Conservation (phyloP, 2,113 vertebrate genomes). For the Calidris pugnax region DNA sequence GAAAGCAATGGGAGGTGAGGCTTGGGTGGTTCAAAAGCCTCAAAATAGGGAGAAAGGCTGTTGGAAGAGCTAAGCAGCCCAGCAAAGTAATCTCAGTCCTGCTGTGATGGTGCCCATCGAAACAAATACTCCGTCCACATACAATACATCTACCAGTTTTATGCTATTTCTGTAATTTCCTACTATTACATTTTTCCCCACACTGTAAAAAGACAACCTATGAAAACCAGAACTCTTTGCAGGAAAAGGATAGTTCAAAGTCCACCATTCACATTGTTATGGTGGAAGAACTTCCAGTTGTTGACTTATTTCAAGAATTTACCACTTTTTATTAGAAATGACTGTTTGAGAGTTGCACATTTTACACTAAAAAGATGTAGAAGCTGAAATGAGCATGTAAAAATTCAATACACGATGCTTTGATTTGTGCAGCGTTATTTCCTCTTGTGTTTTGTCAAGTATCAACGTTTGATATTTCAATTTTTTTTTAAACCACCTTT, state of each 20-base stretch:
- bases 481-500: neutral
- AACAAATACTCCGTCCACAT: neutral
- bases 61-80: too few species aligned
- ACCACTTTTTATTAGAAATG: neutral
- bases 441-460: neutral
- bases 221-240: neutral
- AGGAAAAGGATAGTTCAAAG: neutral
- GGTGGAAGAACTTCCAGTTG: neutral
- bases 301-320: neutral
- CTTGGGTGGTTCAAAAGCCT: neutral
- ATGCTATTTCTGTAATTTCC: neutral
- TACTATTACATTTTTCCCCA: neutral
- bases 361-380: neutral
- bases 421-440: neutral
- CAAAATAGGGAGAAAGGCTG: neutral
- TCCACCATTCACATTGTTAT: accelerated
- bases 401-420: accelerated
- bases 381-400: neutral
- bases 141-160: neutral
- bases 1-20: neutral
- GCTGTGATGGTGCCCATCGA: accelerated
- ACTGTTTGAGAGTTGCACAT: neutral
- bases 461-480: too few species aligned
- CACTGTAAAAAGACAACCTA: neutral
- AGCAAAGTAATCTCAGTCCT: neutral